Percentiles rank a stretch among this genome's conserved stretches.
Conservation (phyloP, 2,797 vertebrate genomes). For the Cossypha polioptera region DNA sequence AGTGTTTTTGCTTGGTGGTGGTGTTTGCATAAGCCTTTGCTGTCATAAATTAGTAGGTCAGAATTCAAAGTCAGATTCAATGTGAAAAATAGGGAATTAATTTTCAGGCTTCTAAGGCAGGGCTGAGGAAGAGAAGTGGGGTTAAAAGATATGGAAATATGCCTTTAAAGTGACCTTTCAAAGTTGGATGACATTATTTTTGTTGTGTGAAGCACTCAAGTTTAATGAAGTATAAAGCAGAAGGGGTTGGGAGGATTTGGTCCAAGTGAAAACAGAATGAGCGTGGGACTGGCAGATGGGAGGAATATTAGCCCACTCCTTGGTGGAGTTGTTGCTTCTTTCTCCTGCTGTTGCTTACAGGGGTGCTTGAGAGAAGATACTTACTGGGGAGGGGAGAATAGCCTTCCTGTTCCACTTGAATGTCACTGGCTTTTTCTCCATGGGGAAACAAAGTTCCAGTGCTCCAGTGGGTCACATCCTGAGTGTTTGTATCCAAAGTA, state of each 20-base stretch:
- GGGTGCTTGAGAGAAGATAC: not conserved
- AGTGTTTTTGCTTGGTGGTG: not conserved
- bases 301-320: not conserved
- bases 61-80: not conserved
- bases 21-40: not conserved
- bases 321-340: not conserved
- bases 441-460: not conserved
- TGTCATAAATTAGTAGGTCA: not conserved
- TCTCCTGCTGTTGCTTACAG: not conserved
- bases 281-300: conserved; percentile 23
- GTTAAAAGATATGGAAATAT: not conserved
- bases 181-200: not conserved
- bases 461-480: not conserved
- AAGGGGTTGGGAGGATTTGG: not conserved
- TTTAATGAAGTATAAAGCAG: not conserved
- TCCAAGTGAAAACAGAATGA: conserved; percentile 46
- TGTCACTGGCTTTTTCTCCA: not conserved
- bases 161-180: conserved; percentile 13
- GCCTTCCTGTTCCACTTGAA: not conserved
- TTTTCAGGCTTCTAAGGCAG: not conserved
- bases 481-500: not conserved
- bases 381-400: not conserved
- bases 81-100: not conserved
- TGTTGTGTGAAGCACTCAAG: not conserved
- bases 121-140: not conserved